phyloP scores from a whole-genome alignment of 1,140 invertebrate genomes.

The Drosophila bocki region DNA sequence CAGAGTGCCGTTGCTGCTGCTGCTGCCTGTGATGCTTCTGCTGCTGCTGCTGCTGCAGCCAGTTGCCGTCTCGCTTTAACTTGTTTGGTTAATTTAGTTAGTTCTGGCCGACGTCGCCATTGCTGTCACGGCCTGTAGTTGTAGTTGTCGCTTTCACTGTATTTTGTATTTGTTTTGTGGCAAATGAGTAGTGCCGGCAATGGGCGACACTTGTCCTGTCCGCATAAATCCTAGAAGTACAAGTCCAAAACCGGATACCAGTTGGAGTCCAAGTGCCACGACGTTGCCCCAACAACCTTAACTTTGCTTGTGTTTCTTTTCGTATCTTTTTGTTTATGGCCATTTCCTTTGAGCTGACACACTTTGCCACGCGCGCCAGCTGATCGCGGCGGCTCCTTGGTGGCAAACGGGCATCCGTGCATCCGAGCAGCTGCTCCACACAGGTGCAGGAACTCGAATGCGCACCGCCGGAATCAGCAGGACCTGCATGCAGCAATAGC shows the following conservation, averaged over 20 bases:
- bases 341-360: conserved; percentile 6
- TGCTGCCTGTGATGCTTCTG: not conserved
- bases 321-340: not conserved
- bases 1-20: not conserved
- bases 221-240: not conserved
- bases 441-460: conserved; percentile 28
- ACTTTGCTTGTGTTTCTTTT: not conserved
- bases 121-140: conserved; percentile 11
- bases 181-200: conserved; percentile 40
- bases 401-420: conserved; percentile 8
- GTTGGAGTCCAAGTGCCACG: not conserved
- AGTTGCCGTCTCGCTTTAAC: conserved; percentile 77
- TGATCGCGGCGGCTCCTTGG: conserved; percentile 5
- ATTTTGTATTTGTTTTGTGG: conserved; percentile 31
- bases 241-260: not conserved
- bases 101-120: conserved; percentile 52
- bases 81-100: conserved; percentile 79
- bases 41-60: not conserved
- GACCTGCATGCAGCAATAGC: not conserved
- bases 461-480: conserved; percentile 2
- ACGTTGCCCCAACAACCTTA: not conserved
- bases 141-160: conserved; percentile 2
- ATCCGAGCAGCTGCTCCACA: conserved; percentile 27
- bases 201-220: not conserved
- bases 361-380: not conserved